A percentile compares a stretch with the other conserved stretches of the same genome.
phyloP scores from a whole-genome alignment of 2,888 invertebrate genomes.

The Branchipolynoe longqiensis region DNA sequence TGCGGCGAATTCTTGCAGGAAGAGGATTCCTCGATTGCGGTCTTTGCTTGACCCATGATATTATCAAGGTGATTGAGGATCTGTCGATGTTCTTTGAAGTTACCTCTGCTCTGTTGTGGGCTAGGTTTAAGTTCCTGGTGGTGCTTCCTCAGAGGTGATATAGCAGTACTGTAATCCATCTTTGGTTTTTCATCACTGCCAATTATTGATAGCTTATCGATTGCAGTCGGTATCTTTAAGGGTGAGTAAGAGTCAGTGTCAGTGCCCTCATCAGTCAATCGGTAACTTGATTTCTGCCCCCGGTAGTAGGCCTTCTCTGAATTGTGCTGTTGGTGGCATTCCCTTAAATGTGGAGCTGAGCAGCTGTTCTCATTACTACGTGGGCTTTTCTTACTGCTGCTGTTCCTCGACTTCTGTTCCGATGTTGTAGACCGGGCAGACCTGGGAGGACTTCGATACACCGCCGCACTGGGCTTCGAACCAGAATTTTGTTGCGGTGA shows the following conservation, averaged over 20 bases:
- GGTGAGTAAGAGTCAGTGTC: conserved; percentile 21
- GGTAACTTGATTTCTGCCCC: neutral
- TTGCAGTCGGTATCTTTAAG: neutral
- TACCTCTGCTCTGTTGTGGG: neutral
- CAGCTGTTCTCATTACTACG: conserved; percentile 18
- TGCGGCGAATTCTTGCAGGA: conserved; percentile 37
- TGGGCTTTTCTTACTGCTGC: neutral
- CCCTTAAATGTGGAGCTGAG: neutral
- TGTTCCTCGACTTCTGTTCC: neutral
- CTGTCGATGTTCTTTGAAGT: conserved; percentile 60
- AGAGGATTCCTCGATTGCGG: conserved; percentile 52
- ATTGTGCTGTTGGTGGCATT: neutral
- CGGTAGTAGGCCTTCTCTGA: neutral
- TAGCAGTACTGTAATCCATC: neutral
- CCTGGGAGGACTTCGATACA: neutral
- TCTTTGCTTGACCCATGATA: conserved; percentile 62
- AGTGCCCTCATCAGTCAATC: conserved; percentile 5
- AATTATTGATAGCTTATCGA: neutral
- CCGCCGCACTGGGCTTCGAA: too few relatives aligned
- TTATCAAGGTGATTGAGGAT: conserved; percentile 64
- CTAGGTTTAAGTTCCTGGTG: neutral
- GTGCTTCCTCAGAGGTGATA: neutral
- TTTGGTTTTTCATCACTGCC: neutral
- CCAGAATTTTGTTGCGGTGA: conserved; percentile 9
- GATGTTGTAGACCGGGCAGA: neutral